phyloP scores from a whole-genome alignment of 2,888 invertebrate genomes.

The Erebia ligea region DNA sequence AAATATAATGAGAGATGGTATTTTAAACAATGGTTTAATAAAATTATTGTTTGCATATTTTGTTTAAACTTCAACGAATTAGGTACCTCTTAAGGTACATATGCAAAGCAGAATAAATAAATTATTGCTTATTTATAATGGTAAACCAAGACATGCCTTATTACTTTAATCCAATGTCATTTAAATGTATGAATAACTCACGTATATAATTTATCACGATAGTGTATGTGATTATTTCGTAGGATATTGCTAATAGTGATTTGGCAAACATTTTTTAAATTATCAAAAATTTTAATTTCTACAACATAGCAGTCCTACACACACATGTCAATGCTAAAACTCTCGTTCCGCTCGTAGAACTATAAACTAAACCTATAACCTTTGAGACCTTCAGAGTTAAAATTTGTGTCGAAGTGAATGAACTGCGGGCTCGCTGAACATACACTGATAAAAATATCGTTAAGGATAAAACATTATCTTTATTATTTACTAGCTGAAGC shows the following conservation, averaged over 20 bases:
- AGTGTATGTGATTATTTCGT: neutral
- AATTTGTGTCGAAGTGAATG: constrained; percentile 50
- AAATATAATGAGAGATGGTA: constrained; percentile 18
- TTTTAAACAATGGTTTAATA: constrained; percentile 2
- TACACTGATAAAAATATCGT: constrained; percentile 50
- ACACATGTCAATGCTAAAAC: neutral
- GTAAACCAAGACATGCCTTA: constrained; percentile 10
- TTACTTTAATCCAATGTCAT: constrained; percentile 6
- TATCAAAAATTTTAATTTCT: neutral
- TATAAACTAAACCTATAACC: neutral
- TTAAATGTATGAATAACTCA: too few species aligned
- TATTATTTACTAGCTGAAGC: too few species aligned
- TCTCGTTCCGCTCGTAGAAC: neutral
- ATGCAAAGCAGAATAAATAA: constrained; percentile 11
- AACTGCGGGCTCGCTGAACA: constrained; percentile 50
- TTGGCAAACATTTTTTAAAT: neutral
- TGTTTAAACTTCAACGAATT: neutral
- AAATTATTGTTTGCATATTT: neutral
- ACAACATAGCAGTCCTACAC: neutral
- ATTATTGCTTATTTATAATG: neutral
- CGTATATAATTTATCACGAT: neutral
- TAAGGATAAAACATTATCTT: constrained; percentile 48
- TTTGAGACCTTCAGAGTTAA: neutral
- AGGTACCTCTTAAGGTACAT: neutral
- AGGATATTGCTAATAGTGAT: neutral